Evolutionary conservation across 2,797 vertebrate genomes (phyloP).

Genomic region (Sorex maritimensis): DNA sequence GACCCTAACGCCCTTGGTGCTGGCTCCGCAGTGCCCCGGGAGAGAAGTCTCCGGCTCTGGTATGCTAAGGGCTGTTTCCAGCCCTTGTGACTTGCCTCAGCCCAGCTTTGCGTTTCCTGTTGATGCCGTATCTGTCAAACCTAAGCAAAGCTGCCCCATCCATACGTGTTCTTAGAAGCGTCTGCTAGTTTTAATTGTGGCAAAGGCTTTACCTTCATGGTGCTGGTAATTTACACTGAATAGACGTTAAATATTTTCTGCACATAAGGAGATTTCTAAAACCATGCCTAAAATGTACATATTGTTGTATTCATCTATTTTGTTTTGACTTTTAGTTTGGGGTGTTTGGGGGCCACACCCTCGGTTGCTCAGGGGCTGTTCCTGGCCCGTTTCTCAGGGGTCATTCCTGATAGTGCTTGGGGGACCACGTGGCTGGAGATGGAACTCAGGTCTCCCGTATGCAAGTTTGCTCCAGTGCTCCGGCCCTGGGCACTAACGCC

Average conservation of each 20-base stretch:
- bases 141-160: not conserved
- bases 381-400: too few relatives aligned
- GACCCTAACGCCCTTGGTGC: too few relatives aligned
- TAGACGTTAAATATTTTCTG: not conserved
- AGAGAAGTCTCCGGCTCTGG: constrained; percentile 10
- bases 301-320: too few relatives aligned
- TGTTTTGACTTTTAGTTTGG: too few relatives aligned
- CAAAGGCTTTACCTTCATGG: constrained; percentile 2
- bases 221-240: not conserved
- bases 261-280: constrained; percentile 51
- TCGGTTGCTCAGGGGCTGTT: too few relatives aligned
- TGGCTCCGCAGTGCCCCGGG: not conserved
- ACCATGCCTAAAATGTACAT: not conserved
- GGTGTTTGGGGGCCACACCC: too few relatives aligned
- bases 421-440: too few relatives aligned
- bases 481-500: too few relatives aligned
- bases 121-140: constrained; percentile 27
- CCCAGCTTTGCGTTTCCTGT: not conserved
- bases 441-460: too few relatives aligned
- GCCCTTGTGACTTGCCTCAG: not conserved
- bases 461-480: too few relatives aligned
- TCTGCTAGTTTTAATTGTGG: constrained; percentile 41
- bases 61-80: not conserved
- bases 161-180: not conserved
- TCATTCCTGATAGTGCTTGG: too few relatives aligned